phyloP scores from a whole-genome alignment of 1,140 invertebrate genomes.

The Kradibia gibbosae region DNA sequence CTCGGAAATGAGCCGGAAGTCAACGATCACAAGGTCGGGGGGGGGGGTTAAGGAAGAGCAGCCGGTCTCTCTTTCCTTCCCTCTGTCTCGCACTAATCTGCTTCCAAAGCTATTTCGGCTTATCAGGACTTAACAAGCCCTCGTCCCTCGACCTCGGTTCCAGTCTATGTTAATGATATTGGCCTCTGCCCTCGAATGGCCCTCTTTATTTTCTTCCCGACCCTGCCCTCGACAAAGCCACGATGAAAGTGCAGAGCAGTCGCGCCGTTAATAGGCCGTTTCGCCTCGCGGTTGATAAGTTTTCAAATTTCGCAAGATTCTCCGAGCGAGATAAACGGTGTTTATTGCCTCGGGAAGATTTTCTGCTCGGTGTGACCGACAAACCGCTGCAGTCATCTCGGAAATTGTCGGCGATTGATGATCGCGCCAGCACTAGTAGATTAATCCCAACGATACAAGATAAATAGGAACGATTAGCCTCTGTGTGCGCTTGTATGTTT shows the following conservation, averaged over 20 bases:
- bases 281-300: background rate
- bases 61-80: background rate
- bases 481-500: no score
- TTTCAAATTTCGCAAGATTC: background rate
- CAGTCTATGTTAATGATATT: constrained; percentile 38
- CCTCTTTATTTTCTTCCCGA: background rate
- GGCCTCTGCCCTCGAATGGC: background rate
- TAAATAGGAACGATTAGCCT: no score
- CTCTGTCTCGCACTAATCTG: background rate
- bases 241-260: background rate
- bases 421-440: no score
- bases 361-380: background rate
- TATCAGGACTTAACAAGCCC: background rate
- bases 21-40: background rate
- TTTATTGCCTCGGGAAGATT: background rate
- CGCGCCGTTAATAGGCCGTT: background rate
- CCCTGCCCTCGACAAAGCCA: background rate
- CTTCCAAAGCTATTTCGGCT: constrained; percentile 8
- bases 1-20: background rate
- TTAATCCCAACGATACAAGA: no score
- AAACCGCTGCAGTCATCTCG: background rate
- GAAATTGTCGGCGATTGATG: background rate
- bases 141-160: constrained; percentile 34
- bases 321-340: background rate
- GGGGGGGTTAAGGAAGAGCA: background rate